Percentiles rank a stretch among this genome's conserved stretches.
Conservation (phyloP, 2,113 vertebrate genomes). For the Chroicocephalus ridibundus region DNA sequence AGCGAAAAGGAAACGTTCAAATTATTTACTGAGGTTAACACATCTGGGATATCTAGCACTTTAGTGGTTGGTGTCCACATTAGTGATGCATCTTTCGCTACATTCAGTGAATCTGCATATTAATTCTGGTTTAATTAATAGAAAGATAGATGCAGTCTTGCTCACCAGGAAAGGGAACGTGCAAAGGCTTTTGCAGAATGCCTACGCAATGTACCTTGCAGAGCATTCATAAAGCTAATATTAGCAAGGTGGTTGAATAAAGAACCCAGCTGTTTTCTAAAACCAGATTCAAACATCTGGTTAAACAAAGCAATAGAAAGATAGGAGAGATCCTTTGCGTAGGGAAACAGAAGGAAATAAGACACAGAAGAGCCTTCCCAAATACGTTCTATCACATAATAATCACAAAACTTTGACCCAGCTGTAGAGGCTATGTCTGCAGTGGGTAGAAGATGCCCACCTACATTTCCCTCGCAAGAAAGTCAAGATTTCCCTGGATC, state of each 20-base stretch:
- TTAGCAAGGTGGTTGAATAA: neutral
- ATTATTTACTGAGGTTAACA: neutral
- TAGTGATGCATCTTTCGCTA: neutral
- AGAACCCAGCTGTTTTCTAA: neutral
- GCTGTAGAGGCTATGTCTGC: neutral
- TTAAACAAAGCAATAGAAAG: neutral
- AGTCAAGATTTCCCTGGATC: neutral
- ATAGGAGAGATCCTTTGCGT: neutral
- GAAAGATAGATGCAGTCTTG: neutral
- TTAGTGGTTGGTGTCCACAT: neutral
- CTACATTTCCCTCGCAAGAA: neutral
- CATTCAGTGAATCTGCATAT: neutral
- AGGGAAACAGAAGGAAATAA: neutral
- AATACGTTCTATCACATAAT: neutral
- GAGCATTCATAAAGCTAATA: neutral
- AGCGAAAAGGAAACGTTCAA: neutral
- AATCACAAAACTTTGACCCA: neutral
- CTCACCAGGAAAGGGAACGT: neutral
- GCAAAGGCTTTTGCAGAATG: neutral
- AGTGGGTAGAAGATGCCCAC: neutral
- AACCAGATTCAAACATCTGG: neutral
- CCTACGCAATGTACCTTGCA: accelerated
- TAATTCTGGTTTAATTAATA: neutral
- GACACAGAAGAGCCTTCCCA: neutral
- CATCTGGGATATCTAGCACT: neutral